Conservation (phyloP, 2,888 invertebrate species). For the Nycteola revayana region DNA sequence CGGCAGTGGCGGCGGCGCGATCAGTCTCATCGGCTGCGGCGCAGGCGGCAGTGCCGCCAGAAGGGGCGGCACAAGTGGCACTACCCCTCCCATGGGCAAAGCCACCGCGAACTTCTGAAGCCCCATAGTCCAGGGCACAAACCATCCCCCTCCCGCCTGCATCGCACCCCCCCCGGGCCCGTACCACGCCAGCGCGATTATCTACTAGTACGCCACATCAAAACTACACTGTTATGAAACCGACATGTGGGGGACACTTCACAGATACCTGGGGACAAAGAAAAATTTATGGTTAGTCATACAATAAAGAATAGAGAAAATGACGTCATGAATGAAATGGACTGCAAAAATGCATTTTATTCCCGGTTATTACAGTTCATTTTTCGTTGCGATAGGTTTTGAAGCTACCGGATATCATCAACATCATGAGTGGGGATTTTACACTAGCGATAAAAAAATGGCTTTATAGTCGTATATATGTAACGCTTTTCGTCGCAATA, state of each 20-base stretch:
- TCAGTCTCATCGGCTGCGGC: slow-evolving; percentile 66
- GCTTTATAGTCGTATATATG: too few species aligned
- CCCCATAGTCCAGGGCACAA: slow-evolving; percentile 76
- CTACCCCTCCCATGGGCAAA: slow-evolving; percentile 72
- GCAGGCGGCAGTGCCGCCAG: slow-evolving; percentile 67
- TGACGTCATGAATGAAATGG: too few species aligned
- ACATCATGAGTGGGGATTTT: too few species aligned
- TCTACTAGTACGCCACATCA: slow-evolving; percentile 57
- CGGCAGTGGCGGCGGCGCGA: slow-evolving; percentile 63
- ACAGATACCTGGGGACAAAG: slow-evolving; percentile 68
- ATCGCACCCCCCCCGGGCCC: slow-evolving; percentile 69
- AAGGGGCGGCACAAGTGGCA: slow-evolving; percentile 69
- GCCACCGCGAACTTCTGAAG: slow-evolving; percentile 77
- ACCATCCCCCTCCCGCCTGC: slow-evolving; percentile 76
- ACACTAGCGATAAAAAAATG: too few species aligned
- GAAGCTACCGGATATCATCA: too few species aligned
- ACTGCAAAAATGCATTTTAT: too few species aligned
- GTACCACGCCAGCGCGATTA: slow-evolving; percentile 80
- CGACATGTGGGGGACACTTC: slow-evolving; percentile 43
- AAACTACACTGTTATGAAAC: slow-evolving; percentile 45
- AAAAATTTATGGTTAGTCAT: slow-evolving; percentile 2
- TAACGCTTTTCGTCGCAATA: too few species aligned
- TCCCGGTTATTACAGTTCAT: too few species aligned
- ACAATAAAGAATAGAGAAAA: too few species aligned
- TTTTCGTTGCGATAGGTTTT: too few species aligned